phyloP scores from a whole-genome alignment of 2,113 vertebrate species.

The Larimichthys polyactis region DNA sequence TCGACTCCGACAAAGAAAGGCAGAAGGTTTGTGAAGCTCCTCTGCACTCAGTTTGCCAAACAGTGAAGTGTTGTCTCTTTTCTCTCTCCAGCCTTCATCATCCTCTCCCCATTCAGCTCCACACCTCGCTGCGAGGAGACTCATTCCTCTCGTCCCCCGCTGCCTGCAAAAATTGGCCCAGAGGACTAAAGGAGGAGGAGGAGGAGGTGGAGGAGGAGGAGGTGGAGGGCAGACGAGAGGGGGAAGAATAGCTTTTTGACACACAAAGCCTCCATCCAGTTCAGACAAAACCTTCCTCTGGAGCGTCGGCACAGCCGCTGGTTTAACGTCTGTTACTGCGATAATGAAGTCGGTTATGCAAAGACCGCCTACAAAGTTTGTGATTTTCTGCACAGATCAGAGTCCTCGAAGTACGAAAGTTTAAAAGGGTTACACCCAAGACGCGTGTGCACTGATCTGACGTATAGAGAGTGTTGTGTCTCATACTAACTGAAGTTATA shows the following conservation, averaged over 20 bases:
- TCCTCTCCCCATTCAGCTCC: constrained; percentile 53
- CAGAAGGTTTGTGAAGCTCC: constrained; percentile 55
- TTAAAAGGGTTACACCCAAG: neutral
- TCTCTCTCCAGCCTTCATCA: constrained; percentile 67
- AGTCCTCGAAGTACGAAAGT: constrained; percentile 1
- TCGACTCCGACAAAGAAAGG: constrained; percentile 32
- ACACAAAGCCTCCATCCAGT: constrained; percentile 46
- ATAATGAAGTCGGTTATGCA: constrained; percentile 43
- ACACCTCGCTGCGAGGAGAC: constrained; percentile 67
- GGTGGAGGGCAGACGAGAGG: neutral
- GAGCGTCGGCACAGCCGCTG: constrained; percentile 48
- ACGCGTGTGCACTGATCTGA: neutral
- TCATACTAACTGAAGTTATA: neutral
- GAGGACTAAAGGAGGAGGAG: constrained; percentile 55
- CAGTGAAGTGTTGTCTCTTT: constrained; percentile 54
- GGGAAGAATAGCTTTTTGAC: constrained; percentile 34
- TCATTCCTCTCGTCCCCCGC: constrained; percentile 60
- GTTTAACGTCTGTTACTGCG: constrained; percentile 53
- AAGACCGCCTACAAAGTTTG: constrained; percentile 29
- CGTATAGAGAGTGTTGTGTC: neutral
- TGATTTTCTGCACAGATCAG: constrained; percentile 6
- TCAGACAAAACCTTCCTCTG: constrained; percentile 49
- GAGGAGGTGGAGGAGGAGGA: neutral
- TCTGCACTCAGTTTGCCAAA: constrained; percentile 51
- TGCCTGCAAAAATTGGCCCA: constrained; percentile 67